Conservation (phyloP, 2,888 invertebrate species). For the Orgyia antiqua region DNA sequence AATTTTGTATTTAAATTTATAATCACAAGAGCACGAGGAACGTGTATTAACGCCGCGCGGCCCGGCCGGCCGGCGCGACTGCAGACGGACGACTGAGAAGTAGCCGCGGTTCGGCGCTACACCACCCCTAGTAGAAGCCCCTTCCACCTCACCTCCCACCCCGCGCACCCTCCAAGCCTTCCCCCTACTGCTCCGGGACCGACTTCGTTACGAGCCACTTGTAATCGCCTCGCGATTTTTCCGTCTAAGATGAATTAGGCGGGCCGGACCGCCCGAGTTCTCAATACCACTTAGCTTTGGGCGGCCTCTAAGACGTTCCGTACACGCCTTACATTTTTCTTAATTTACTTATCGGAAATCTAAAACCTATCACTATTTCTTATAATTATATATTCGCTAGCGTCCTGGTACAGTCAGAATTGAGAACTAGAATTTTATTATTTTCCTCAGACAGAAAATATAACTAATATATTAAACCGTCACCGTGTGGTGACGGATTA, state of each 20-base stretch:
- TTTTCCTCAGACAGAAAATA: too few species aligned
- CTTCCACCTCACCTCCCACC: slow-evolving; percentile 14
- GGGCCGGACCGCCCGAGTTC: slow-evolving; percentile 55
- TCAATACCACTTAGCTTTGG: slow-evolving; percentile 49
- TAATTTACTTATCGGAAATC: neutral
- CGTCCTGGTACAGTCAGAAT: too few species aligned
- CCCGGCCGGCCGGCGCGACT: slow-evolving; percentile 77
- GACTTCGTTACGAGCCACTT: slow-evolving; percentile 78
- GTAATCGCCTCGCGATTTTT: slow-evolving; percentile 76
- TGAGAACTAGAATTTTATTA: too few species aligned
- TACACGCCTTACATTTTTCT: slow-evolving; percentile 41
- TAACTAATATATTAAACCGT: too few species aligned
- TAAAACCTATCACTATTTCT: neutral
- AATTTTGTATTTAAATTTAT: slow-evolving; percentile 68
- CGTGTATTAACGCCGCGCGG: slow-evolving; percentile 74
- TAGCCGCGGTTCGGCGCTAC: slow-evolving; percentile 49
- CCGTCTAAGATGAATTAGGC: slow-evolving; percentile 78
- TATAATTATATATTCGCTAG: too few species aligned
- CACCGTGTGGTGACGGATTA: too few species aligned
- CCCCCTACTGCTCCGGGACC: slow-evolving; percentile 42
- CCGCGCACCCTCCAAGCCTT: slow-evolving; percentile 18
- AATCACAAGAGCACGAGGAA: slow-evolving; percentile 79
- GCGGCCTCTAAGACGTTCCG: slow-evolving; percentile 63
- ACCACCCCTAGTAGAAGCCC: slow-evolving; percentile 37
- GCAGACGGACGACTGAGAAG: slow-evolving; percentile 76